phyloP scores from a whole-genome alignment of 2,888 invertebrate species.

The Aethes cnicana region DNA sequence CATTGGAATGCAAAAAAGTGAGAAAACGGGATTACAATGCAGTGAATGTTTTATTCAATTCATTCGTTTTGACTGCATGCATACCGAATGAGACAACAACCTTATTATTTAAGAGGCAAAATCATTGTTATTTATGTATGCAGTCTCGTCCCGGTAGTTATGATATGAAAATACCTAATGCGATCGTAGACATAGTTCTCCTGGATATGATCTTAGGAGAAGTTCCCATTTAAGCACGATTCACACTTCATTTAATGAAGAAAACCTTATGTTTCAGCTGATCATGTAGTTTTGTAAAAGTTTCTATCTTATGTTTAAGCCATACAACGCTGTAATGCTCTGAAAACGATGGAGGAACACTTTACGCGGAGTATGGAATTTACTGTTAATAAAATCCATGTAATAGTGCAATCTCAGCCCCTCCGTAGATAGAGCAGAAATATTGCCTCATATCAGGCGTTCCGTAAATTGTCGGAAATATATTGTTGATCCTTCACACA shows the following conservation, averaged over 20 bases:
- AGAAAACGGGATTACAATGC: conserved; percentile 35
- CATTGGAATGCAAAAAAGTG: conserved; percentile 28
- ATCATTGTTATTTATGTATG: conserved; percentile 6
- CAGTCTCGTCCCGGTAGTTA: background rate
- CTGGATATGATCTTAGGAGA: too few relatives aligned
- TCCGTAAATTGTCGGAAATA: conserved; percentile 64
- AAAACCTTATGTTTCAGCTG: too few relatives aligned
- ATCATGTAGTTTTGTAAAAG: too few relatives aligned
- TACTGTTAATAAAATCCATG: conserved; percentile 52
- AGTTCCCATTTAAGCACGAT: too few relatives aligned
- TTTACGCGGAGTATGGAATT: conserved; percentile 36
- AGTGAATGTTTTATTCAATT: conserved; percentile 44
- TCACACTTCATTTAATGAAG: too few relatives aligned
- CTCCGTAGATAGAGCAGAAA: conserved; percentile 60
- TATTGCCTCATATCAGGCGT: conserved; percentile 64
- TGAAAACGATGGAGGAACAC: conserved; percentile 40
- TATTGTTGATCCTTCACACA: conserved; percentile 56
- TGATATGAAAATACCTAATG: too few relatives aligned
- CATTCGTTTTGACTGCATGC: conserved; percentile 39
- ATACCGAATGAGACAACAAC: conserved; percentile 22
- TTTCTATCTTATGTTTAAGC: too few relatives aligned
- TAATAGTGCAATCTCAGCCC: conserved; percentile 66
- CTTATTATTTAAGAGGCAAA: conserved; percentile 10
- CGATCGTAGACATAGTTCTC: too few relatives aligned
- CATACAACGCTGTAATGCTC: too few relatives aligned